These are phyloP conservation scores for Urocolius indicus DNA, from an alignment of 2,113 vertebrate genomes.

Conservation along the genomic window DNA sequence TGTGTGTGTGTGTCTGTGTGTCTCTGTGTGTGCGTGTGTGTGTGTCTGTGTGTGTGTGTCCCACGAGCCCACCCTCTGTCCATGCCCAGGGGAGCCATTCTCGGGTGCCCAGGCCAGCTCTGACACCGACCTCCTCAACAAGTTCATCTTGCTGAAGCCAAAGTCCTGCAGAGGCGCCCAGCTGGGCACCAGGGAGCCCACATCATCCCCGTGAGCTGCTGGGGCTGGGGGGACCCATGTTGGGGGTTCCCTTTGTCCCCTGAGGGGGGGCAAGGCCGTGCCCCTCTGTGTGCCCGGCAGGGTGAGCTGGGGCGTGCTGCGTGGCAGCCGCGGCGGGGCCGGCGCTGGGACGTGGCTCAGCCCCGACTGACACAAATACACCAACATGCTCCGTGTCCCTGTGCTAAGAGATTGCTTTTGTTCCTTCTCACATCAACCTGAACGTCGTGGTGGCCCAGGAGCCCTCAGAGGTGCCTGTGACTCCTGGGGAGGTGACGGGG, in stretches of 20 bases:
- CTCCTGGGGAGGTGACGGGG: not conserved
- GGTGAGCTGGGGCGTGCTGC: not conserved
- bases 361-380: conserved; percentile 2
- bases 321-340: not conserved
- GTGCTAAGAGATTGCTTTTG: conserved; percentile 50
- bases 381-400: conserved; percentile 33
- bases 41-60: no score
- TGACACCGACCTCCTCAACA: conserved; percentile 79
- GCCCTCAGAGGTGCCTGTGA: not conserved
- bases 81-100: conserved; percentile 63
- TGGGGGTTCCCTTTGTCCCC: not conserved
- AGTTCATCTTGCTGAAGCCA: conserved; percentile 81
- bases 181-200: conserved; percentile 56
- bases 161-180: conserved; percentile 65
- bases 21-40: no score
- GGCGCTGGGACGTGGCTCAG: not conserved
- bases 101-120: conserved; percentile 73
- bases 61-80: not conserved
- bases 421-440: conserved; percentile 42
- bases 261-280: not conserved
- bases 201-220: conserved; percentile 54
- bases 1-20: no score
- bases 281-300: not conserved
- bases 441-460: conserved; percentile 12
- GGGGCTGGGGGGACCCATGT: not conserved